A percentile compares a stretch with the other conserved stretches of the same genome.
Conservation (phyloP, 2,797 vertebrate genomes). For the Thamnophis elegans region DNA sequence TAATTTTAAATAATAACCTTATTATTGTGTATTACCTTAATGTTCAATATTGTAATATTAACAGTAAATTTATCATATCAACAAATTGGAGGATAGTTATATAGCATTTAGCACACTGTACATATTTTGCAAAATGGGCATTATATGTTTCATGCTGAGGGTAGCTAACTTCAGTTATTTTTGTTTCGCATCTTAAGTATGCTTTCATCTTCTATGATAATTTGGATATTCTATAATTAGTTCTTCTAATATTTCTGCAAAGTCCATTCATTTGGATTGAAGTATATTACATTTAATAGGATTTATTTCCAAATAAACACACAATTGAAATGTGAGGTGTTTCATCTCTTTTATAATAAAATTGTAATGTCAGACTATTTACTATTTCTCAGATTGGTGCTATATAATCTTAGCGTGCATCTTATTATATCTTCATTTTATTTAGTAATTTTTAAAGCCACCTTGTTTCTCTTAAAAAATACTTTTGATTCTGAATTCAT, state of each 20-base stretch:
- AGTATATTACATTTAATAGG: background rate
- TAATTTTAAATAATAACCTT: background rate
- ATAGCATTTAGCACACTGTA: background rate
- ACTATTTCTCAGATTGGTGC: slow-evolving; percentile 8
- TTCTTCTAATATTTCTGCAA: background rate
- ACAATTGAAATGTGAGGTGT: background rate
- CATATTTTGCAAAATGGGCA: background rate
- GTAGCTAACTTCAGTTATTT: background rate
- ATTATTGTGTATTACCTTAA: background rate
- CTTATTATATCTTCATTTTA: background rate
- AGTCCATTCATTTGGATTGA: background rate
- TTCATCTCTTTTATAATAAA: background rate
- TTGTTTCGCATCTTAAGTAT: background rate
- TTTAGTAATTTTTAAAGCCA: background rate
- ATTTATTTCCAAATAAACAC: background rate
- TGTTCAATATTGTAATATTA: background rate
- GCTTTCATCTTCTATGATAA: background rate
- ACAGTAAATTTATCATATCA: background rate
- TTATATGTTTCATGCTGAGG: background rate
- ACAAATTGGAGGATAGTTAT: background rate
- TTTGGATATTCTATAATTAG: slow-evolving; percentile 6
- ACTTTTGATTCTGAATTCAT: background rate
- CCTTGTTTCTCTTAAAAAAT: background rate
- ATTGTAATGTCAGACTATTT: slow-evolving; percentile 2
- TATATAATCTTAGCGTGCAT: background rate